These are phyloP conservation scores for Rutilus rutilus DNA, from an alignment of 2,113 vertebrate genomes.

Conservation along the genomic window DNA sequence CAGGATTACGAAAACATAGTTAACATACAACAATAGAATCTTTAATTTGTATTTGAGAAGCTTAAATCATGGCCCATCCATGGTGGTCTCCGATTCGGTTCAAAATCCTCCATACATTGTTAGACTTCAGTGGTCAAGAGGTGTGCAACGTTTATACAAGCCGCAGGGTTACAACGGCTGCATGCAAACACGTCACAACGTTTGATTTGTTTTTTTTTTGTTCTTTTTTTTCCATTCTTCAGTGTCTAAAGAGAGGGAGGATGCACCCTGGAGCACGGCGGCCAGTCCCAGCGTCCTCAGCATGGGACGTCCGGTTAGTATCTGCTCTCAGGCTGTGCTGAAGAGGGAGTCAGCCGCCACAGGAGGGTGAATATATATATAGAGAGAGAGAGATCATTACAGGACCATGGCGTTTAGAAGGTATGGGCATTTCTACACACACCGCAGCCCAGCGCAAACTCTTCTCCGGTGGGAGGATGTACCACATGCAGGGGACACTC, in stretches of 20 bases:
- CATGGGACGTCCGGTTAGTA: slow-evolving; percentile 17
- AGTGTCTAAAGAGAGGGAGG: slow-evolving; percentile 61
- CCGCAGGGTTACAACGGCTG: slow-evolving; percentile 89
- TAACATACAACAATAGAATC: slow-evolving; percentile 86
- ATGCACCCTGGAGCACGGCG: slow-evolving; percentile 38
- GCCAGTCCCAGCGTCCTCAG: slow-evolving; percentile 4
- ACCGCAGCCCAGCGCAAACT: slow-evolving; percentile 97
- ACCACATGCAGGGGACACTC: slow-evolving; percentile 98
- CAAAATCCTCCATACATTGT: slow-evolving; percentile 68
- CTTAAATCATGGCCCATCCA: slow-evolving; percentile 75
- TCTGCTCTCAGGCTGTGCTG: slow-evolving; percentile 58
- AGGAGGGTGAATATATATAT: slow-evolving; percentile 61
- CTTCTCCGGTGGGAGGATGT: slow-evolving; percentile 96
- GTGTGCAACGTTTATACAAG: slow-evolving; percentile 89
- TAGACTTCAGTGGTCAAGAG: slow-evolving; percentile 83
- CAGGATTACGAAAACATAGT: slow-evolving; percentile 95
- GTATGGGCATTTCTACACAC: slow-evolving; percentile 99
- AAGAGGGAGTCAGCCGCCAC: slow-evolving; percentile 68
- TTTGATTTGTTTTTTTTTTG: slow-evolving; percentile 72
- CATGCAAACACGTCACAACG: slow-evolving; percentile 97
- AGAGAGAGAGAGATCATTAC: slow-evolving; percentile 53
- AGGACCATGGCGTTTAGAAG: slow-evolving; percentile 79
- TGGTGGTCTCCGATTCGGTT: slow-evolving; percentile 70
- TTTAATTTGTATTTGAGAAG: slow-evolving; percentile 76
- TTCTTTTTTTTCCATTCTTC: slow-evolving; percentile 61